A percentile compares a stretch with the other conserved stretches of the same genome.
phyloP scores from a whole-genome alignment of 1,140 invertebrate genomes.

The Brachystomella parvula region DNA sequence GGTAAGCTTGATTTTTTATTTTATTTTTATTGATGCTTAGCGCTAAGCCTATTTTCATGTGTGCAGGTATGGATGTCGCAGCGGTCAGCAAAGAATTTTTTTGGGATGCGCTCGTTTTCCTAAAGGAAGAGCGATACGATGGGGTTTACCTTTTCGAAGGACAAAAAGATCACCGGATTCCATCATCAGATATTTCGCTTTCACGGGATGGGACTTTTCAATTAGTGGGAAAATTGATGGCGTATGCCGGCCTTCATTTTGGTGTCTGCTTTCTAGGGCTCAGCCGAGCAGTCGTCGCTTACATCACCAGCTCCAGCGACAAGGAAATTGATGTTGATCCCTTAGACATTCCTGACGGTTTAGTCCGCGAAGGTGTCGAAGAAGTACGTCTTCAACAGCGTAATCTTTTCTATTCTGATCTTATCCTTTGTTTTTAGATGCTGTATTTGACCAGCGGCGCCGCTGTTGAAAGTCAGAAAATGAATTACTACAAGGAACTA shows the following conservation, averaged over 20 bases:
- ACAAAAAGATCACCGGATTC: neutral
- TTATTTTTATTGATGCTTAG: conserved; percentile 1
- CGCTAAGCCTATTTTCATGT: neutral
- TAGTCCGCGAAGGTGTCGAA: too few relatives aligned
- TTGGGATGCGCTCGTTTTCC: neutral
- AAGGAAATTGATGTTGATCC: too few relatives aligned
- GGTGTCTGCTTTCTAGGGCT: neutral
- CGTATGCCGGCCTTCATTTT: neutral
- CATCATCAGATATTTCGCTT: neutral
- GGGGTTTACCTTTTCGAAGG: neutral
- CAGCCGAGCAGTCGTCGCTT: neutral
- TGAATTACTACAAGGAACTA: neutral
- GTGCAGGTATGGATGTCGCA: neutral
- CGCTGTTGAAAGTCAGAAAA: neutral
- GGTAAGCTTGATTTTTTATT: neutral
- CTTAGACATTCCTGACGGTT: too few relatives aligned
- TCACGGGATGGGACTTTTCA: neutral
- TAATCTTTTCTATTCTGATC: too few relatives aligned
- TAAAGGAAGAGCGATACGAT: neutral
- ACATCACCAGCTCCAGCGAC: too few relatives aligned
- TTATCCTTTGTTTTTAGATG: too few relatives aligned
- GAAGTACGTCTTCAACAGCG: too few relatives aligned
- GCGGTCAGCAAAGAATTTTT: neutral
- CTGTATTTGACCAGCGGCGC: neutral
- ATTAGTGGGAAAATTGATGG: neutral